Percentiles rank a stretch among this genome's conserved stretches.
Evolutionary conservation across 2,888 invertebrate species (phyloP).

Genomic region (Drosophila bunnanda): DNA sequence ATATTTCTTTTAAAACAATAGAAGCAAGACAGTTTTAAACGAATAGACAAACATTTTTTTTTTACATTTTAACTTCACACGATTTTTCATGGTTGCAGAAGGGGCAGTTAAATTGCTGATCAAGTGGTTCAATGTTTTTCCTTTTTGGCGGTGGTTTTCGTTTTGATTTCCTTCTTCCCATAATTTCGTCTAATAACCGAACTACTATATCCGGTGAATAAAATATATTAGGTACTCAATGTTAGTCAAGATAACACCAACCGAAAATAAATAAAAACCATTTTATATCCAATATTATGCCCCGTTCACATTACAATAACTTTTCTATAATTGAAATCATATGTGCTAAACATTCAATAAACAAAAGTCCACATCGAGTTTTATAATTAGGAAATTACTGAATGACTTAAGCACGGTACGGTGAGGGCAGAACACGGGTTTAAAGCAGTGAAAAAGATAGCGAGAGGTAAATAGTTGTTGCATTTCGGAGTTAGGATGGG

Average conservation of each 20-base stretch:
- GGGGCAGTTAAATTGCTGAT: slow-evolving; percentile 98
- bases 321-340: not conserved
- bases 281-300: not conserved
- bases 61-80: slow-evolving; percentile 98
- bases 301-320: not conserved
- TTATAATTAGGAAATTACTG: too few species aligned
- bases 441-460: too few species aligned
- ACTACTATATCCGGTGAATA: not conserved
- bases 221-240: not conserved
- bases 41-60: not conserved
- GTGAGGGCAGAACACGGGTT: too few species aligned
- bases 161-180: slow-evolving; percentile 98
- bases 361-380: too few species aligned
- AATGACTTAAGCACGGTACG: too few species aligned
- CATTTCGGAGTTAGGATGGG: too few species aligned
- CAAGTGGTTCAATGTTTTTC: slow-evolving; percentile 96
- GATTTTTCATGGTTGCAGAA: slow-evolving; percentile 99
- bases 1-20: not conserved
- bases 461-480: too few species aligned
- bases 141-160: slow-evolving; percentile 98
- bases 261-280: not conserved
- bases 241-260: not conserved
- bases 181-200: slow-evolving; percentile 80
- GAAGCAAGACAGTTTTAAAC: not conserved
- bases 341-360: too few species aligned